These are phyloP conservation scores for Tetanocera ferruginea DNA, from an alignment of 2,888 invertebrate genomes.

Conservation along the genomic window DNA sequence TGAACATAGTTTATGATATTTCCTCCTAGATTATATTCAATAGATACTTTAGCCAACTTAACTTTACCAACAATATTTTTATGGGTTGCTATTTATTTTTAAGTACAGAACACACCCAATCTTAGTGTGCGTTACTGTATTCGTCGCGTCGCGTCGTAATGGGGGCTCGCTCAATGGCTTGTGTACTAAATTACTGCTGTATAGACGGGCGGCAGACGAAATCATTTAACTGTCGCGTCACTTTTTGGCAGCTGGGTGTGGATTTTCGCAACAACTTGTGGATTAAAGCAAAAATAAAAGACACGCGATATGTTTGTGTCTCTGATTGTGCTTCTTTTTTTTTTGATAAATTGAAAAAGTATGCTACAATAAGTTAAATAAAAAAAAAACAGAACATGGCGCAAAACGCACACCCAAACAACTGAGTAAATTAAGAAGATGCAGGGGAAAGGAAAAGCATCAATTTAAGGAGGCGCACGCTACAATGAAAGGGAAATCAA, in stretches of 20 bases:
- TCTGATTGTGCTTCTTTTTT: background rate
- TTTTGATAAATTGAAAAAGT: slow-evolving; percentile 8
- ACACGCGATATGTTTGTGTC: background rate
- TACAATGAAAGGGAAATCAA: slow-evolving; percentile 19
- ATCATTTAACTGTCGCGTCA: slow-evolving; percentile 26
- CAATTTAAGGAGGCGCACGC: slow-evolving; percentile 20
- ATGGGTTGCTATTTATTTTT: too few relatives aligned
- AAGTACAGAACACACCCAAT: too few relatives aligned
- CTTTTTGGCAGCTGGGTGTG: slow-evolving; percentile 29
- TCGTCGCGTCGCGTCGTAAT: too few relatives aligned
- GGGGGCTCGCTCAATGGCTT: too few relatives aligned
- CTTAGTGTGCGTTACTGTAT: too few relatives aligned
- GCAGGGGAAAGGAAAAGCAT: background rate
- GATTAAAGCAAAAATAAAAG: background rate
- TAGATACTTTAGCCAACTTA: too few relatives aligned
- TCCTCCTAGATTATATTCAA: too few relatives aligned
- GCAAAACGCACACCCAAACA: slow-evolving; percentile 19
- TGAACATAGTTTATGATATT: too few relatives aligned
- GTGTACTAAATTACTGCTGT: too few relatives aligned
- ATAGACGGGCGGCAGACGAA: background rate
- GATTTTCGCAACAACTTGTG: slow-evolving; percentile 1
- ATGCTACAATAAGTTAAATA: background rate
- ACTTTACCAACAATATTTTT: too few relatives aligned
- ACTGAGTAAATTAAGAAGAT: background rate
- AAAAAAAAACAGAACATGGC: background rate